Conservation (phyloP, 1,140 invertebrate species). For the Pseudomyrmex concolor region DNA sequence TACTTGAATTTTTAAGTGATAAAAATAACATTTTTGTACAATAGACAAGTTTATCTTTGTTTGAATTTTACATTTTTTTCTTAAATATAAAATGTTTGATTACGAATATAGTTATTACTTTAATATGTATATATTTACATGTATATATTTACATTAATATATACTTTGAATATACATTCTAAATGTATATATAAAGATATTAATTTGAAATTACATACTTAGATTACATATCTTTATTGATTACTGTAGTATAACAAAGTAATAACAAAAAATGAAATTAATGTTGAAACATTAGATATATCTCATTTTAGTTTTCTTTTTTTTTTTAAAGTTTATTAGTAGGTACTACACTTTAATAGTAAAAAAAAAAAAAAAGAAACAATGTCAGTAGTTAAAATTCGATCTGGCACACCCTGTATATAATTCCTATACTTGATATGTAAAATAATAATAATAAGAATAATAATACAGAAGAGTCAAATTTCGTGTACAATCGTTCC, state of each 20-base stretch:
- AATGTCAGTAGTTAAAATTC: not conserved
- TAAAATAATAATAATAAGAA: no score
- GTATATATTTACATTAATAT: no score
- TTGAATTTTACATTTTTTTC: not conserved
- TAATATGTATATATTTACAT: no score
- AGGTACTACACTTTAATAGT: not conserved
- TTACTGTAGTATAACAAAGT: no score
- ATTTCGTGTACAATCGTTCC: constrained; percentile 64
- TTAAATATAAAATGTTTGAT: not conserved
- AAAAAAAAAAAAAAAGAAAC: not conserved
- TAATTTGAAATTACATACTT: no score
- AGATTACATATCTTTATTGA: no score
- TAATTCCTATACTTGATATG: constrained; percentile 50
- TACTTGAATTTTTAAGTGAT: not conserved
- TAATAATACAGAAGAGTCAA: constrained; percentile 52
- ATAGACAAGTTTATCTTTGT: not conserved
- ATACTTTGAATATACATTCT: no score
- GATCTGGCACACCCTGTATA: constrained; percentile 6
- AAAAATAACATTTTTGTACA: not conserved
- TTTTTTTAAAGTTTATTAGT: no score
- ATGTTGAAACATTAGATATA: no score
- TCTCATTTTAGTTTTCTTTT: no score
- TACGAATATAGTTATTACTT: not conserved
- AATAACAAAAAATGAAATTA: no score
- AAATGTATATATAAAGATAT: no score